Conservation (phyloP, 1,140 invertebrate species). For the Neodiprion fabricii region DNA sequence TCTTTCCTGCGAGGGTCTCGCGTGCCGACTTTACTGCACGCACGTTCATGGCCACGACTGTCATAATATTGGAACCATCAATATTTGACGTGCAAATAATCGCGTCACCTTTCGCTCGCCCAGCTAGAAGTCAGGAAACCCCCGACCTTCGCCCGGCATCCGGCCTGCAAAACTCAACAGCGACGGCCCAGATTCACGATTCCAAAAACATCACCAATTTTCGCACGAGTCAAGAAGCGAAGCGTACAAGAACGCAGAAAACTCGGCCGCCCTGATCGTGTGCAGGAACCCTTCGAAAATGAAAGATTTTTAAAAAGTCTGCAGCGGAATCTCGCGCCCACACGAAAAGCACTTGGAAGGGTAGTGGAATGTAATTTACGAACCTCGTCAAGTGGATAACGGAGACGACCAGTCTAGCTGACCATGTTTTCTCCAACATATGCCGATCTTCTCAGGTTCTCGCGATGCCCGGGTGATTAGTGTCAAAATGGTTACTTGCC, state of each 20-base stretch:
- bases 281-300: too few species aligned
- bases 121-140: background rate
- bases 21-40: background rate
- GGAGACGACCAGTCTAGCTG: too few species aligned
- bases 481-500: background rate
- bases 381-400: too few species aligned
- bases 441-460: background rate
- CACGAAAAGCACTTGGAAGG: background rate
- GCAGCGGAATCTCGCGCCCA: too few species aligned
- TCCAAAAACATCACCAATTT: background rate
- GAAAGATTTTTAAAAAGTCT: too few species aligned
- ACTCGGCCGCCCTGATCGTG: too few species aligned
- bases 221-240: too few species aligned
- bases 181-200: background rate
- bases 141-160: background rate
- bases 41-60: background rate
- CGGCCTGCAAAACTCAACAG: background rate
- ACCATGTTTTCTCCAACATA: too few species aligned
- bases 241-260: too few species aligned
- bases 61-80: conserved; percentile 31
- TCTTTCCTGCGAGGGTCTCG: conserved; percentile 24
- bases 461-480: background rate
- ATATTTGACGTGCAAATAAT: conserved; percentile 35
- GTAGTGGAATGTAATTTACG: too few species aligned
- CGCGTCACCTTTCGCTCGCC: conserved; percentile 6